These are phyloP conservation scores for Cyphomyrus plagiostoma DNA, from an alignment of 2,113 vertebrate species.

Conservation along the genomic window DNA sequence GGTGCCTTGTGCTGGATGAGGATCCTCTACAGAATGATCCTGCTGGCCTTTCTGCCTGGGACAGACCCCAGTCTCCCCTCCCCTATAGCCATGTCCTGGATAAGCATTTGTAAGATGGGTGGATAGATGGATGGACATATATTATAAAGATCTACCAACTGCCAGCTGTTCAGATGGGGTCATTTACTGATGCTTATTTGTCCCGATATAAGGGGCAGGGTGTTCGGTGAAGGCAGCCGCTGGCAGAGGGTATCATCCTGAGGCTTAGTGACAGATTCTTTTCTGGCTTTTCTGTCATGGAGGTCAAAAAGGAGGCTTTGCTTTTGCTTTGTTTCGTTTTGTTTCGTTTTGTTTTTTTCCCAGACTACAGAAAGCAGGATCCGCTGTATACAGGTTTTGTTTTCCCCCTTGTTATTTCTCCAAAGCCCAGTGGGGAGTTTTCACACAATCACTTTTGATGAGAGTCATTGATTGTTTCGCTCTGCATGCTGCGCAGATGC, in stretches of 20 bases:
- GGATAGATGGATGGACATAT: background rate
- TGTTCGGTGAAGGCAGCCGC: background rate
- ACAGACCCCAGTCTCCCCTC: background rate
- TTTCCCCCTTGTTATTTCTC: background rate
- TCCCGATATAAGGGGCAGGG: background rate
- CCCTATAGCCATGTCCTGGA: background rate
- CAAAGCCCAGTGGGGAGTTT: background rate
- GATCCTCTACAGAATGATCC: background rate
- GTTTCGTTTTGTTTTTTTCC: background rate
- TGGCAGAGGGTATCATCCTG: background rate
- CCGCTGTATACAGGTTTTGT: background rate
- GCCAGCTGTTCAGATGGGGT: background rate
- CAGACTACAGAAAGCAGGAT: background rate
- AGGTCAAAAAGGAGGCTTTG: background rate
- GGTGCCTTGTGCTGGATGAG: background rate
- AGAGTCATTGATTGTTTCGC: background rate
- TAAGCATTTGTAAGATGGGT: background rate
- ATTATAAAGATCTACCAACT: background rate
- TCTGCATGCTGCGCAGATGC: background rate
- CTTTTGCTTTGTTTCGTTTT: background rate
- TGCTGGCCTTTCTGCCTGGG: background rate
- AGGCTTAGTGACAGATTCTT: background rate
- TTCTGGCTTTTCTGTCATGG: background rate
- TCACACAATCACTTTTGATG: conserved; percentile 9
- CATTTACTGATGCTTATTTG: background rate